Base-by-base conservation (phyloP, 1,140 invertebrate species). In the Drosophila yakuba region DNA sequence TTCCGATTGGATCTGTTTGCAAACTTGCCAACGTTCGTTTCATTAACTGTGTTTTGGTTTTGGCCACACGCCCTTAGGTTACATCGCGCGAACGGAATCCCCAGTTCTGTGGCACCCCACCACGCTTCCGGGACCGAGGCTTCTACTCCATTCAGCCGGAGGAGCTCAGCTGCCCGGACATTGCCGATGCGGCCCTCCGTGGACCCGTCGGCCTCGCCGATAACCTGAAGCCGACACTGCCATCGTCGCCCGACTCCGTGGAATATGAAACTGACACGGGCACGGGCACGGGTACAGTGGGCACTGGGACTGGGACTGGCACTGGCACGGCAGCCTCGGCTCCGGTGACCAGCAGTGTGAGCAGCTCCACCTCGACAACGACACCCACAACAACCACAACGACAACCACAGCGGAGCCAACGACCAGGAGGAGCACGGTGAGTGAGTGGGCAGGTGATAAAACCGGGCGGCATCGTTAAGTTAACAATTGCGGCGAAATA, bases 61-160 rank as follows among this genome's bases (percentile, higher is more conserved):
- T 59, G n/a, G 8, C 43, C 15, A 20, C n/a, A 10, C 4, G 8
- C 4, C 25, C 12, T 2, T 6, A 92, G 91, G 91, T 92, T 4
- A 98, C 97, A 2, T 97, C 97, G 72, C 94, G 97, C 41, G 97
- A 98, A 93, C 94, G 97, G 82, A 97, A 97, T 93, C 97, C 97
- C 12, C 97, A 98, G 92, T 98, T 98, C 93, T 98, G 97, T 84
- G 97, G 97, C 8, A 95, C 95, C 75, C 97, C 97, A 3, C 93
- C 94, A 0, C 93, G 95, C 62, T 95, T 98, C 69, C 94, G 96
- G 43, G 95, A 96, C 58, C 94, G 95, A 47, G 97, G 95, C 52
- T 98, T 98, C 93, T 97, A 98, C 85, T 97, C 96, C 78, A 96
- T 98, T 68, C 95, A 96, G 91, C 95, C 96, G 0, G 95, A 96